Conservation (phyloP, 1,140 invertebrate species). For the Mycetomoellerius zeteki region DNA sequence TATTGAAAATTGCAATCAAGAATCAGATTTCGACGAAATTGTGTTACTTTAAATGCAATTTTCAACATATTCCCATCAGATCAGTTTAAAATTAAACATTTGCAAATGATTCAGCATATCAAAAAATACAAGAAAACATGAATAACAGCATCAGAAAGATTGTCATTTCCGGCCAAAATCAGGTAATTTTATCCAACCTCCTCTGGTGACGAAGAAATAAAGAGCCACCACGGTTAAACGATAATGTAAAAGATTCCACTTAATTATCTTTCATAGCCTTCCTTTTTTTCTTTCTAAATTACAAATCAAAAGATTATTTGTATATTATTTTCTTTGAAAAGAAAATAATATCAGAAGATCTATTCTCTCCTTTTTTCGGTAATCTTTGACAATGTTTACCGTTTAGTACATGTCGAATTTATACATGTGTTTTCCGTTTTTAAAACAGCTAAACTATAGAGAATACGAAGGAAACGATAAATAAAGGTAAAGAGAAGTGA, state of each 20-base stretch:
- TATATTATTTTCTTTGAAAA: background rate
- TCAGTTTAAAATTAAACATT: too few species aligned
- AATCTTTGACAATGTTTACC: constrained; percentile 22
- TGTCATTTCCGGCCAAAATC: too few species aligned
- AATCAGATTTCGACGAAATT: too few species aligned
- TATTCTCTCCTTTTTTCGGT: background rate
- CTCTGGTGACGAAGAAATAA: too few species aligned
- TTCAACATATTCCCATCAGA: too few species aligned
- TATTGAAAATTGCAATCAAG: too few species aligned
- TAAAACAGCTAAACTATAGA: background rate
- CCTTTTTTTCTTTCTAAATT: background rate
- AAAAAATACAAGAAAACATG: too few species aligned
- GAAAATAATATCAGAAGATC: background rate
- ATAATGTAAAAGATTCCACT: background rate
- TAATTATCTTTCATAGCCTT: background rate
- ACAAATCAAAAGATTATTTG: background rate
- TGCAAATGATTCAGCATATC: too few species aligned
- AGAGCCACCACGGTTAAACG: background rate
- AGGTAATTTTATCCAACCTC: too few species aligned
- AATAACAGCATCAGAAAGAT: too few species aligned
- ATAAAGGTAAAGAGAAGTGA: background rate
- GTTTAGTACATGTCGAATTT: constrained; percentile 11
- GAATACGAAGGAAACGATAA: background rate
- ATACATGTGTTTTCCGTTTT: background rate
- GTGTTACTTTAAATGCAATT: too few species aligned